Evolutionary conservation across 2,113 vertebrate species (phyloP), one percentile per base, ranked within the genome.

Genomic region (Campylorhamphus procurvoides): DNA sequence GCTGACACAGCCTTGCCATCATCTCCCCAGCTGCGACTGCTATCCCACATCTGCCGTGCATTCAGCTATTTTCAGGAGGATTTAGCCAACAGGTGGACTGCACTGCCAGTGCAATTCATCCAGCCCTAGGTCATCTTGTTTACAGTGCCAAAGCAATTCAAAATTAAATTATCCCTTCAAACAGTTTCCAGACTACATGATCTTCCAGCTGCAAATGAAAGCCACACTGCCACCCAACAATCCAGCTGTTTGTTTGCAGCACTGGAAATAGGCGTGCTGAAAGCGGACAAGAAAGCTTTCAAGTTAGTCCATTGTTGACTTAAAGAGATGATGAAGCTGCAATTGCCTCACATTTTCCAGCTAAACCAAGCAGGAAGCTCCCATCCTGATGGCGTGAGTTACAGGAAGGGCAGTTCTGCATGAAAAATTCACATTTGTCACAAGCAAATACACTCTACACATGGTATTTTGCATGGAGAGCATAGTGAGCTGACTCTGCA

Each of bases 11-110:
- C 12, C 55, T 63, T 67, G 73, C 52, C 9, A 1, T n/a, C 77
- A 14, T 7, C 1, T 33, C 52, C 59, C 20, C 0, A 1, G 25
- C 75, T 42, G 2, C 2, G 37, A 80, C 59, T 0, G 0, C 35
- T 63, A 31, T 33, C 24, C 37, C 59, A 52, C 78, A 76, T 95
- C 91, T 87, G 85, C 78, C 66, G 40, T 20, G 42, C 73, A 73
- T 72, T 83, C 8, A 1, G 78, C 63, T 94, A 18, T 91, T 86
- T 93, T n/a, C 83, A 81, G 90, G 74, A 80, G 31, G 53, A 58
- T 72, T 76, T 89, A 53, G 11, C 60, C 56, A 50, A 92, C 97
- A 98, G 97, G 97, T 97, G 97, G 93, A 75, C 76, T 27, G 77
- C 31, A 22, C 53, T 60, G 59, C 86, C 94, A 92, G 73, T 84